A percentile compares a stretch with the other conserved stretches of the same genome.
Evolutionary conservation across 2,113 vertebrate genomes (phyloP).

Genomic region (Stigmatopora nigra): DNA sequence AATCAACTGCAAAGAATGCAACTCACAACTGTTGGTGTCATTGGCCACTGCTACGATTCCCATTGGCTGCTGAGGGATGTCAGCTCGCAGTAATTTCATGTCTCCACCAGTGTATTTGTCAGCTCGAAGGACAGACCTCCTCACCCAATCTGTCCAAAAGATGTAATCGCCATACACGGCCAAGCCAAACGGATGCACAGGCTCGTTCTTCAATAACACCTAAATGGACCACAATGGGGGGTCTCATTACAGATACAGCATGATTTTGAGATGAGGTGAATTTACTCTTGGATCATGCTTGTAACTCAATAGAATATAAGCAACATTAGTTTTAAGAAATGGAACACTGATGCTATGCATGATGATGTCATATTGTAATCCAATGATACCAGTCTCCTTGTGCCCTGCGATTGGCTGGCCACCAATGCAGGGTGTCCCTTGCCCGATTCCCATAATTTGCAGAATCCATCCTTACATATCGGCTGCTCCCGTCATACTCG

Average conservation of each 20-base stretch:
- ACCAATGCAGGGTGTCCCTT: too few relatives aligned
- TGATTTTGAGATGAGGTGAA: background rate
- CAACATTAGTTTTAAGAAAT: too few relatives aligned
- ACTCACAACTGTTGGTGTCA: slow-evolving; percentile 97
- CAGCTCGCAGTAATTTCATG: slow-evolving; percentile 89
- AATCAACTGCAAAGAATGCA: background rate
- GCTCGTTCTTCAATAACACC: slow-evolving; percentile 93
- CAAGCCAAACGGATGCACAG: slow-evolving; percentile 92
- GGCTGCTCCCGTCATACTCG: slow-evolving; percentile 86
- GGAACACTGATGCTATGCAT: too few relatives aligned
- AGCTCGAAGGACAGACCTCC: slow-evolving; percentile 87
- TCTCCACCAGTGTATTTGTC: slow-evolving; percentile 91
- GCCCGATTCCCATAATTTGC: too few relatives aligned
- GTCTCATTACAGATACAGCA: background rate
- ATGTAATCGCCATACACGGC: slow-evolving; percentile 93
- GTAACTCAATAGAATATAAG: too few relatives aligned
- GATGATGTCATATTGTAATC: too few relatives aligned
- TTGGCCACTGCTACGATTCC: slow-evolving; percentile 96
- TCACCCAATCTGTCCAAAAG: slow-evolving; percentile 99
- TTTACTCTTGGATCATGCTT: too few relatives aligned
- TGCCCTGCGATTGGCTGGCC: too few relatives aligned
- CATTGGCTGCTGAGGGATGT: slow-evolving; percentile 99
- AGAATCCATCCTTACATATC: slow-evolving; percentile 72
- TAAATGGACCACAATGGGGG: slow-evolving; percentile 48
- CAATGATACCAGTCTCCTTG: too few relatives aligned